phyloP scores from a whole-genome alignment of 2,888 invertebrate genomes.

The Dasypogon diadema region DNA sequence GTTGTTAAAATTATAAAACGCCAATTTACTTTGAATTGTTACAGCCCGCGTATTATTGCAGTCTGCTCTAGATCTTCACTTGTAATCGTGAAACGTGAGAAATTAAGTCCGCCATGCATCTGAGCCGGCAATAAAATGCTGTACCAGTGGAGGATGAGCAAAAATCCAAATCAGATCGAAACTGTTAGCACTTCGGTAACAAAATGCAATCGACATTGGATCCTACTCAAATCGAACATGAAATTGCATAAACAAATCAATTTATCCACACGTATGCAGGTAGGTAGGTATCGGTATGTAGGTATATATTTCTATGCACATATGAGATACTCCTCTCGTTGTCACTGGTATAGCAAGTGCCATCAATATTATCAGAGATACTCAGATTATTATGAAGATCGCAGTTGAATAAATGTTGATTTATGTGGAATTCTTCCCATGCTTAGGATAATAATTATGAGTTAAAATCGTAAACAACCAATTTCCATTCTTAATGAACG shows the following conservation, averaged over 20 bases:
- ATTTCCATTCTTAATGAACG: background rate
- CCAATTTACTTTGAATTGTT: no score
- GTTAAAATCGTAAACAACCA: background rate
- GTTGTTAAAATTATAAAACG: no score
- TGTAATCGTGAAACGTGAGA: slow-evolving; percentile 13
- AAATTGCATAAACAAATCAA: slow-evolving; percentile 1
- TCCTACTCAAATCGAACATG: slow-evolving; percentile 11
- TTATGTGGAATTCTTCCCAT: background rate
- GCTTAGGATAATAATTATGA: background rate
- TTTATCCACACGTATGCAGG: no score
- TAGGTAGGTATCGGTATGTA: no score
- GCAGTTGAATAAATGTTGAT: background rate
- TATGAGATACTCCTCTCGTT: background rate
- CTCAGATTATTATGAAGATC: background rate
- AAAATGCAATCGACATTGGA: background rate
- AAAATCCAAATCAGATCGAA: slow-evolving; percentile 16
- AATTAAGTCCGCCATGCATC: background rate
- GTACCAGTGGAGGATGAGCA: background rate
- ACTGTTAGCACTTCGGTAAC: background rate
- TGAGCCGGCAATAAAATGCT: background rate
- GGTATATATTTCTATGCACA: no score
- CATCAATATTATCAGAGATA: no score
- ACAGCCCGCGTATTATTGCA: no score
- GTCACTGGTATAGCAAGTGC: background rate
- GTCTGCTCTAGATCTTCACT: background rate